Percentiles rank a stretch among this genome's conserved stretches.
Evolutionary conservation across 2,888 invertebrate genomes (phyloP).

Genomic region (Pilophorus perplexus): DNA sequence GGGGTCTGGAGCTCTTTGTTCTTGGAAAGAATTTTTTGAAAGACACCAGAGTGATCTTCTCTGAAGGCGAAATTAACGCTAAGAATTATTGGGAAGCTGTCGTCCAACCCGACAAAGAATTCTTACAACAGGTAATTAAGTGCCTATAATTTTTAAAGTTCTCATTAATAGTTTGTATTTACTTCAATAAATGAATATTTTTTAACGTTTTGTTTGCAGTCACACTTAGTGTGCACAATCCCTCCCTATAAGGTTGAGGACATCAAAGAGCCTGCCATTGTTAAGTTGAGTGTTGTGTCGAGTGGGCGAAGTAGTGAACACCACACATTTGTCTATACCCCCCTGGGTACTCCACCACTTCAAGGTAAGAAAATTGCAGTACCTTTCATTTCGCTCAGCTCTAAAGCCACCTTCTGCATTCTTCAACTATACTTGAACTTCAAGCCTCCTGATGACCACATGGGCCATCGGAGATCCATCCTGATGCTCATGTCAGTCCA

Average conservation of each 20-base stretch:
- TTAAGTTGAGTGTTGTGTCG: slow-evolving; percentile 75
- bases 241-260: slow-evolving; percentile 72
- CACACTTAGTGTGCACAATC: slow-evolving; percentile 82
- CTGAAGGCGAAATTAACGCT: slow-evolving; percentile 51
- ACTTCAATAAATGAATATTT: background rate
- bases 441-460: too few relatives aligned
- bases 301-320: slow-evolving; percentile 84
- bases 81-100: slow-evolving; percentile 69
- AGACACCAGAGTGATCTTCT: slow-evolving; percentile 81
- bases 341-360: slow-evolving; percentile 41
- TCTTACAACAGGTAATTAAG: slow-evolving; percentile 70
- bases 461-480: too few relatives aligned
- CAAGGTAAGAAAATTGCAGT: slow-evolving; percentile 42
- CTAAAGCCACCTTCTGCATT: slow-evolving; percentile 30
- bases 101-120: slow-evolving; percentile 84
- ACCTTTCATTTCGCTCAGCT: slow-evolving; percentile 35
- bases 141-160: background rate
- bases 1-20: slow-evolving; percentile 81
- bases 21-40: slow-evolving; percentile 90
- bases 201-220: slow-evolving; percentile 57
- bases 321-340: slow-evolving; percentile 74
- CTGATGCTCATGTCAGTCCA: slow-evolving; percentile 6
- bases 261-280: slow-evolving; percentile 67
- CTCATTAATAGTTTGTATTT: too few relatives aligned
- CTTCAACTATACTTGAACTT: slow-evolving; percentile 19